Conservation (phyloP, 2,797 vertebrate genomes). For the Monodelphis domestica region DNA sequence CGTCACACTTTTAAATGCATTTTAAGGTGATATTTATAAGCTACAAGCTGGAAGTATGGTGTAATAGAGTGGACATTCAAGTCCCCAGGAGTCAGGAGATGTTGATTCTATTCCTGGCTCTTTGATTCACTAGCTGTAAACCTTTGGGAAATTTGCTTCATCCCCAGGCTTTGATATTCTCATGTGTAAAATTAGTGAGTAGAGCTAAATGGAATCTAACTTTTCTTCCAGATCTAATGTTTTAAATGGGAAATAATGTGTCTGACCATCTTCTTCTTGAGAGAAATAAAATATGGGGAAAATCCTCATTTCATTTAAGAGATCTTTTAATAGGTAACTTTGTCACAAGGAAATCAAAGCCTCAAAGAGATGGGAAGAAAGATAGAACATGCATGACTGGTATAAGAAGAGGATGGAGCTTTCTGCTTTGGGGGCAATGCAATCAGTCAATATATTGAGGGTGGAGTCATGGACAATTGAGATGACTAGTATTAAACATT, state of each 20-base stretch:
- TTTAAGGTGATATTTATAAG: background rate
- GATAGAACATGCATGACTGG: background rate
- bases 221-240: background rate
- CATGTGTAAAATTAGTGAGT: background rate
- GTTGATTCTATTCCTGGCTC: background rate
- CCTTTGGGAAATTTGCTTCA: slow-evolving; percentile 2
- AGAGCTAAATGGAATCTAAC: background rate
- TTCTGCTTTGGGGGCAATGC: background rate
- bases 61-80: background rate
- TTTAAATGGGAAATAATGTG: background rate
- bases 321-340: background rate
- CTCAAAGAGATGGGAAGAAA: background rate
- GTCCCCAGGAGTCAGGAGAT: background rate
- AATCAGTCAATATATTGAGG: background rate
- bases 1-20: slow-evolving; percentile 10
- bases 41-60: background rate
- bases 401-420: background rate
- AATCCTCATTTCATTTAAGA: background rate
- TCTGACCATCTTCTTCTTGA: background rate
- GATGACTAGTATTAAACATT: background rate
- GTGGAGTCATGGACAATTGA: background rate
- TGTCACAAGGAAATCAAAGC: background rate
- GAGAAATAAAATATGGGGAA: background rate
- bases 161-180: background rate
- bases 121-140: background rate